Base-by-base conservation (phyloP, 2,113 vertebrate genomes). In the Patagioenas fasciata region DNA sequence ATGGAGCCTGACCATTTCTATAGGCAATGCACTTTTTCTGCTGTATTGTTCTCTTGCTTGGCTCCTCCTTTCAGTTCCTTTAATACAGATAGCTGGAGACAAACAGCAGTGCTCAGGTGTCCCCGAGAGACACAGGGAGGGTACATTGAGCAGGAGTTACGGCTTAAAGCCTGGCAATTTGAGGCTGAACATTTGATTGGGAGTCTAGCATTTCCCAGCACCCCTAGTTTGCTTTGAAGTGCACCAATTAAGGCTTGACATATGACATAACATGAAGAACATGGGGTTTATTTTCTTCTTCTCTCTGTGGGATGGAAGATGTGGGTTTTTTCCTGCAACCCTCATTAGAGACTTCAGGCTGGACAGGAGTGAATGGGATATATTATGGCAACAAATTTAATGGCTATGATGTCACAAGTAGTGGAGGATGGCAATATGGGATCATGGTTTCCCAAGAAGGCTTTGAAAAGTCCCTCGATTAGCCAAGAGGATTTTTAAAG, bases 271-370 rank as follows among this genome's bases (percentile, higher is more conserved):
- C 57, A 36, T 34, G 8, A 31, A 65, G 85, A 53, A 48, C 47
- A 42, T 0, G 1, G 12, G 38, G 31, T 40, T 83, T 75, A 10
- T 92, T 88, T 78, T 70, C 32, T 51, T 36, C 71, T 53, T 87
- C 56, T 73, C 29, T 78, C 77, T 19, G n/a, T 82, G 65, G 6
- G 25, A 2, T 64, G 66, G 66, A 42, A 91, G 40, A 61, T 47
- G 50, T 23, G n/a, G 51, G 32, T 75, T 97, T 92, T 88, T 75
- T 80, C 88, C 83, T 58, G 32, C 47, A 58, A n/a, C 42, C n/a
- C 81, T 96, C 81, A 85, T 96, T 96, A 97, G 66, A 57, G 56
- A 53, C 71, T 75, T 88, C 50, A 79, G 74, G 48, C 48, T 85
- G 74, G 78, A 67, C 19, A 54, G 70, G 70, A 80, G 28, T 0